A percentile compares a stretch with the other conserved stretches of the same genome.
Evolutionary conservation across 1,140 invertebrate genomes (phyloP).

Genomic region (Diuraphis noxia): DNA sequence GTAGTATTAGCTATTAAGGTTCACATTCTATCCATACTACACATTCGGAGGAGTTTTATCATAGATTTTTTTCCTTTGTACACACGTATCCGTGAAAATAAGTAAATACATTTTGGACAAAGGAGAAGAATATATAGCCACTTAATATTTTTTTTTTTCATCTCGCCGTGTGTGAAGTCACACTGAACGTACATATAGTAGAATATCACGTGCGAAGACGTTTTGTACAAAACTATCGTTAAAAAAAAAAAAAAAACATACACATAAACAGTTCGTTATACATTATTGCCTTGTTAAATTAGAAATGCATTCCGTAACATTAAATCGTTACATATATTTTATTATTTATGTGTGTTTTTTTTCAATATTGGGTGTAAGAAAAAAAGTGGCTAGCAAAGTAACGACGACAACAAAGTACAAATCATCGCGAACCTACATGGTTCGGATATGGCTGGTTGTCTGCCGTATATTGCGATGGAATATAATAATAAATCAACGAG

Average conservation of each 20-base stretch:
- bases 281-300: slow-evolving; percentile 9
- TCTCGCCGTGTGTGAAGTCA: not conserved
- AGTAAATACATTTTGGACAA: not conserved
- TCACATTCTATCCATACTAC: not conserved
- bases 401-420: slow-evolving; percentile 1
- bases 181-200: not conserved
- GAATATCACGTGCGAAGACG: not conserved
- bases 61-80: not conserved
- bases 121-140: not conserved
- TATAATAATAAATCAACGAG: not conserved
- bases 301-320: not conserved
- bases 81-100: not conserved
- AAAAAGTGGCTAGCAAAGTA: not conserved
- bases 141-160: not conserved
- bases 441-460: not conserved
- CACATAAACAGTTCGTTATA: not conserved
- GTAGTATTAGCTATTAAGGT: not conserved
- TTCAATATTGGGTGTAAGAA: not conserved
- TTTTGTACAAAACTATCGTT: not conserved
- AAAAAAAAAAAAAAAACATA: not conserved
- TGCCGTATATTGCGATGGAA: not conserved
- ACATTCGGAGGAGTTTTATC: not conserved
- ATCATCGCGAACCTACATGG: not conserved
- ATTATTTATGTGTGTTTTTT: not conserved
- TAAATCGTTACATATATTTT: too few relatives aligned